Base-by-base conservation (phyloP, 1,140 invertebrate genomes). In the Drosophila obscura region DNA sequence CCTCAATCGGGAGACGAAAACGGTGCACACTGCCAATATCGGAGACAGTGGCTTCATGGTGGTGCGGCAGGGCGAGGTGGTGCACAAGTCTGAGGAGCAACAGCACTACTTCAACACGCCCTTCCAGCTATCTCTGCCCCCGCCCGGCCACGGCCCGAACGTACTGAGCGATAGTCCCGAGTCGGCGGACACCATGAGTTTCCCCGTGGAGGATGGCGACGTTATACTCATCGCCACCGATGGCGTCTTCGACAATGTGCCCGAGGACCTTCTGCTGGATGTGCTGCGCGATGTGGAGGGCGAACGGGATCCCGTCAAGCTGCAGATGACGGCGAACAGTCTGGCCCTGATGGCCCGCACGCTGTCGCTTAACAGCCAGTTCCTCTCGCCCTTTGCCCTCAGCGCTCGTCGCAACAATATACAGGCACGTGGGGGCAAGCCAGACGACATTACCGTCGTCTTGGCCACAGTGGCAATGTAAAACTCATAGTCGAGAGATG, bases 91-190 rank as follows among this genome's bases (percentile, higher is more conserved):
- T 0, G 96, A 97, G 79, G 98, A 99, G 92, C 98, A 99, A 91
- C 97, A 98, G 84, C 98, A 99, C 92, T 99, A 99, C 92, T 99
- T 99, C 92, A 99, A 99, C 93, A 99, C 98, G 28, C 98, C 98
- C 6, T 99, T 98, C 93, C 98, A 99, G 93, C 93, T 99, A 51
- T 97, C 97, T 43, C 93, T 99, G 69, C 96, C 97, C 48, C 98
- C 98, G 16, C 97, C 98, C 4, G 96, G 96, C 46, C 96, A 97
- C 77, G 95, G 96, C 69, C 94, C 94, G 22, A 94, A 95, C 78
- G 97, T 98, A 31, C 94, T 97, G 5, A 97, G 96, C 91, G 97
- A 98, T 92, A 97, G 97, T 92, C 98, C 98, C 26, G 97, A 98
- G 73, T 96, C 96, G 22, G 97, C 98, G 8, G 96, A 98, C 64